Percentiles rank a stretch among this genome's conserved stretches.
Evolutionary conservation across 2,113 vertebrate genomes (phyloP).

Genomic region (Nipponia nippon): DNA sequence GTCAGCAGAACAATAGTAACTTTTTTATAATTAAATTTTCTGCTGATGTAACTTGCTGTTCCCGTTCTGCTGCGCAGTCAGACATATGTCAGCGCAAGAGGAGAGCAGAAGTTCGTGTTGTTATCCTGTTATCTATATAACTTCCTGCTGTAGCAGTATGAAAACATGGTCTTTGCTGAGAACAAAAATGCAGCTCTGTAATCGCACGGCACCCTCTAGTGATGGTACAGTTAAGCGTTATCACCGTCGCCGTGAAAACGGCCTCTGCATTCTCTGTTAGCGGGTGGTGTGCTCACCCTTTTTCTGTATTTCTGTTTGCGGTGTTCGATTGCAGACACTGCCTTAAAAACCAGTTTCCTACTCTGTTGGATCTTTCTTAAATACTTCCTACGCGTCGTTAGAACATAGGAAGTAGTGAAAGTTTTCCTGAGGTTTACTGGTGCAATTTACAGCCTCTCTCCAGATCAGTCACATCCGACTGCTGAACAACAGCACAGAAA

Average conservation of each 20-base stretch:
- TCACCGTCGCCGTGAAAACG: background rate
- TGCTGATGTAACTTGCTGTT: background rate
- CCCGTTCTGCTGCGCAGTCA: background rate
- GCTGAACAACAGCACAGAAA: background rate
- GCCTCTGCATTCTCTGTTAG: background rate
- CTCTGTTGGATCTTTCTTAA: background rate
- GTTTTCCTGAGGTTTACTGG: background rate
- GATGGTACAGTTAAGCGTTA: background rate
- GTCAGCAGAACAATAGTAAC: background rate
- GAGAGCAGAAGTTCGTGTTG: background rate
- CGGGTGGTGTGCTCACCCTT: background rate
- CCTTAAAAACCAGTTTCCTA: background rate
- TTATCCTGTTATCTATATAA: background rate
- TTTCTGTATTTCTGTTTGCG: background rate
- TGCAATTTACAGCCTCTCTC: background rate
- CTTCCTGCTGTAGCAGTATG: background rate
- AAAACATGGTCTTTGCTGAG: background rate
- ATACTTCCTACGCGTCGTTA: background rate
- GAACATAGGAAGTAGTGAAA: background rate
- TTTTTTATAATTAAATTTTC: background rate
- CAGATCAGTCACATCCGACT: background rate
- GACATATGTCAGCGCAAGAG: background rate
- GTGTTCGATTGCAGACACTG: background rate
- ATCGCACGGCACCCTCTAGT: slow-evolving; percentile 32
- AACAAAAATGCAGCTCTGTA: background rate